Percentiles rank a stretch among this genome's conserved stretches.
phyloP scores from a whole-genome alignment of 1,140 invertebrate genomes.

The Brachionus asplanchnoidis region DNA sequence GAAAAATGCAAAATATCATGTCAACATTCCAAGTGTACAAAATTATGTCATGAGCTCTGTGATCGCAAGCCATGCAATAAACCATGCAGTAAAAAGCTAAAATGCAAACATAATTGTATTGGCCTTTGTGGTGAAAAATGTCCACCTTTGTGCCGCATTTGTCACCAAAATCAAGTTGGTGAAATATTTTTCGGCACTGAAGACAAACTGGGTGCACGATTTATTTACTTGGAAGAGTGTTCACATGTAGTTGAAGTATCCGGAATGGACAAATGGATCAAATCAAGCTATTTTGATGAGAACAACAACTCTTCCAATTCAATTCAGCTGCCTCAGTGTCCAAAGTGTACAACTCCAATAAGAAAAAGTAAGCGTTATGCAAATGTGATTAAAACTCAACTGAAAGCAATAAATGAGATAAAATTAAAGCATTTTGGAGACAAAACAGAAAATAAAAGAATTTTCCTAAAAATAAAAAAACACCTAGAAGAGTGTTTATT shows the following conservation, averaged over 20 bases:
- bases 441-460: background rate
- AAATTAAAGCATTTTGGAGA: conserved; percentile 26
- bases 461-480: background rate
- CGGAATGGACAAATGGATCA: conserved; percentile 61
- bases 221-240: conserved; percentile 65
- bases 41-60: conserved; percentile 63
- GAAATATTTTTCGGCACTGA: conserved; percentile 60
- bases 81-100: conserved; percentile 45
- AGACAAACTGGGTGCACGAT: conserved; percentile 51
- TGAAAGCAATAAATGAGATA: conserved; percentile 14
- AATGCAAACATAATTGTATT: conserved; percentile 65
- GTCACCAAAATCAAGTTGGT: conserved; percentile 47
- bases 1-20: conserved; percentile 59
- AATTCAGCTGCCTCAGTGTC: conserved; percentile 64
- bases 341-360: conserved; percentile 64
- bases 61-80: conserved; percentile 59
- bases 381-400: background rate
- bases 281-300: conserved; percentile 45
- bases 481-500: background rate
- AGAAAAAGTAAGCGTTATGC: conserved; percentile 56
- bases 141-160: conserved; percentile 45
- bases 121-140: conserved; percentile 61
- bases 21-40: conserved; percentile 61
- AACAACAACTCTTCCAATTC: background rate
- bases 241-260: conserved; percentile 62